These are phyloP conservation scores for Scolopax mira DNA, from an alignment of 2,113 vertebrate species.

Conservation along the genomic window DNA sequence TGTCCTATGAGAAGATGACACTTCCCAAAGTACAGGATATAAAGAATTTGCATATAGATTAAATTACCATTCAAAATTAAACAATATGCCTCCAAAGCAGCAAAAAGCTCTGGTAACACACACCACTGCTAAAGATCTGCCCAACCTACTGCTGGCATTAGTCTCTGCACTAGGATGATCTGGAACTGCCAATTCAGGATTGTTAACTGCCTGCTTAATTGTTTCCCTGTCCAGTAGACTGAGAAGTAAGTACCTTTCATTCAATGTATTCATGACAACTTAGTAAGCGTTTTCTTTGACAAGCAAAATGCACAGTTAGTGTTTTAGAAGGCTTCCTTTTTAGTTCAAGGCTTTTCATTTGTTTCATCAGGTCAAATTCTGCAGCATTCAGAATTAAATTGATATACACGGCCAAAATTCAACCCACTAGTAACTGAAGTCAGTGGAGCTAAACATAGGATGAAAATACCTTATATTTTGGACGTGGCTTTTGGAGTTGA, in stretches of 20 bases:
- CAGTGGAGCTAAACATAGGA: not conserved
- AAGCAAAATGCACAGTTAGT: conserved; percentile 3
- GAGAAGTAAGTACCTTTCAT: conserved; percentile 42
- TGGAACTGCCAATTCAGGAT: not conserved
- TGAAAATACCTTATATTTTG: not conserved
- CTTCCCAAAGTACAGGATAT: not conserved
- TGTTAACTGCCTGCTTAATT: conserved; percentile 21
- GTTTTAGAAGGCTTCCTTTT: not conserved
- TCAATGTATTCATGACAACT: conserved; percentile 14
- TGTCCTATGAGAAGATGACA: not conserved
- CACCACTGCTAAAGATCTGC: not conserved
- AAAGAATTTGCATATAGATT: not conserved
- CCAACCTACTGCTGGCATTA: not conserved
- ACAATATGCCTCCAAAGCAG: not conserved
- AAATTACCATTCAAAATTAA: not conserved
- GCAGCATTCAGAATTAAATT: not conserved
- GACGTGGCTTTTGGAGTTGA: not conserved
- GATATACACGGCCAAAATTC: not conserved
- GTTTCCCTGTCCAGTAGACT: conserved; percentile 34
- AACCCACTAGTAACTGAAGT: not conserved
- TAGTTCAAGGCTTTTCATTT: conserved; percentile 5
- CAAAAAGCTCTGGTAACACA: not conserved
- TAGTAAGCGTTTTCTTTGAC: conserved; percentile 47
- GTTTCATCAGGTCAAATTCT: not conserved
- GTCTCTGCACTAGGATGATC: not conserved